Evolutionary conservation across 2,113 vertebrate species (phyloP).

Genomic region (Heteronetta atricapilla): DNA sequence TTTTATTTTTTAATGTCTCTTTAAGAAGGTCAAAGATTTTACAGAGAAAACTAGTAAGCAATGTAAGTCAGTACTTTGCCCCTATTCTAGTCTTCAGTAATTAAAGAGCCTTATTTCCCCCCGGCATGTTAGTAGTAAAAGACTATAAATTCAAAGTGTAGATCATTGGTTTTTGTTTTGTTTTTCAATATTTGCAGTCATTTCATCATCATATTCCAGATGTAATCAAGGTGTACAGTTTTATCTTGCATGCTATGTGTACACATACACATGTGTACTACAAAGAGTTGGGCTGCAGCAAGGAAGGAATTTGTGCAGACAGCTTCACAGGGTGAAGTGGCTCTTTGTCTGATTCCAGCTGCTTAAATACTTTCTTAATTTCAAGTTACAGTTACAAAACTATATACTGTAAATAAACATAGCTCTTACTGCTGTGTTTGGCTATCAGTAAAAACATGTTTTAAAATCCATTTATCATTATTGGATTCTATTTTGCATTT

Average conservation of each 20-base stretch:
- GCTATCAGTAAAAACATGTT: neutral
- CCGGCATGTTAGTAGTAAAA: neutral
- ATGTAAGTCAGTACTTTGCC: neutral
- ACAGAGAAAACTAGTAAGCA: neutral
- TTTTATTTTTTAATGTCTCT: neutral
- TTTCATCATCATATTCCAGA: neutral
- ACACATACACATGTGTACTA: neutral
- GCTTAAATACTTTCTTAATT: neutral
- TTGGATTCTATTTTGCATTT: neutral
- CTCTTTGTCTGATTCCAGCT: neutral
- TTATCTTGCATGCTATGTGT: neutral
- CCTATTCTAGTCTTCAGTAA: neutral
- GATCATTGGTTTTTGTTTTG: neutral
- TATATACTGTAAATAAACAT: neutral
- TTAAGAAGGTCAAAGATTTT: neutral
- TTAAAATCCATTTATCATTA: neutral
- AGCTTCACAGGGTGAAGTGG: neutral
- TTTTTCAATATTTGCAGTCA: neutral
- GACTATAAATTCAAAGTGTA: neutral
- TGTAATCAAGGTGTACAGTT: neutral
- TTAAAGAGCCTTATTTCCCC: neutral
- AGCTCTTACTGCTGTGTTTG: neutral
- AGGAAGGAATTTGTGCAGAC: neutral
- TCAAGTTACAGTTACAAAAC: neutral
- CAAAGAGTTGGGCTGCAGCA: neutral